These are phyloP conservation scores for Nesometra sesokonis DNA, from an alignment of 35 echinoderm and acorn worm genomes.

Conservation along the genomic window DNA sequence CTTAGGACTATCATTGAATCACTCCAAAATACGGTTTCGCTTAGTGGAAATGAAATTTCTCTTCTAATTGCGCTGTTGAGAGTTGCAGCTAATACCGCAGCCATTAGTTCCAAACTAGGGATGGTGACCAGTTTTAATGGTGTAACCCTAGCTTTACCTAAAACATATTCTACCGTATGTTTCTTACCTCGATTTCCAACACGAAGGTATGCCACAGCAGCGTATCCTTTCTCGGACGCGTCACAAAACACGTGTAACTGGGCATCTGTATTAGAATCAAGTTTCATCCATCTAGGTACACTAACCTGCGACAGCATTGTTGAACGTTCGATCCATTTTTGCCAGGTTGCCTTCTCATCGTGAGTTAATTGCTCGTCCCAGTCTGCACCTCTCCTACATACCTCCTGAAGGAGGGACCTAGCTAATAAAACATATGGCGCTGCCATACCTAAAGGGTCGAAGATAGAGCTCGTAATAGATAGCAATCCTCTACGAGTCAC, in stretches of 20 bases:
- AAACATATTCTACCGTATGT: not conserved
- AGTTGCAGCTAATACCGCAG: not conserved
- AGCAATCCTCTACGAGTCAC: slow-evolving; percentile 35
- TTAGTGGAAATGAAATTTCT: not conserved
- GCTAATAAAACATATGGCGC: slow-evolving; percentile 34
- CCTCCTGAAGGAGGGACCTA: slow-evolving; percentile 21
- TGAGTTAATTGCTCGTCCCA: slow-evolving; percentile 31
- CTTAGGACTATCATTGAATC: slow-evolving; percentile 28
- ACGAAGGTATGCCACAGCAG: slow-evolving; percentile 24
- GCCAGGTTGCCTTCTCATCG: not conserved
- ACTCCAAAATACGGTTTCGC: slow-evolving; percentile 12
- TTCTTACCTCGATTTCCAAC: not conserved
- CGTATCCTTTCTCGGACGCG: slow-evolving; percentile 33
- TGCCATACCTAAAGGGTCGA: slow-evolving; percentile 22
- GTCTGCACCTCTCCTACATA: slow-evolving; percentile 19
- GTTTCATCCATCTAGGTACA: not conserved
- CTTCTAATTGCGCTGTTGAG: slow-evolving; percentile 2
- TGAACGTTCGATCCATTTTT: slow-evolving; percentile 6
- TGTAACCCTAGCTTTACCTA: slow-evolving; percentile 18
- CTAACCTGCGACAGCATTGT: not conserved
- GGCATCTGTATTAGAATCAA: not conserved
- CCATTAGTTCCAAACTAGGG: slow-evolving; percentile 25
- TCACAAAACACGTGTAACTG: slow-evolving; percentile 20
- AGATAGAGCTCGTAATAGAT: slow-evolving; percentile 37
- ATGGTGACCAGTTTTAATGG: not conserved